Conservation (phyloP, 2,797 vertebrate species). For the Danio kyathit region DNA sequence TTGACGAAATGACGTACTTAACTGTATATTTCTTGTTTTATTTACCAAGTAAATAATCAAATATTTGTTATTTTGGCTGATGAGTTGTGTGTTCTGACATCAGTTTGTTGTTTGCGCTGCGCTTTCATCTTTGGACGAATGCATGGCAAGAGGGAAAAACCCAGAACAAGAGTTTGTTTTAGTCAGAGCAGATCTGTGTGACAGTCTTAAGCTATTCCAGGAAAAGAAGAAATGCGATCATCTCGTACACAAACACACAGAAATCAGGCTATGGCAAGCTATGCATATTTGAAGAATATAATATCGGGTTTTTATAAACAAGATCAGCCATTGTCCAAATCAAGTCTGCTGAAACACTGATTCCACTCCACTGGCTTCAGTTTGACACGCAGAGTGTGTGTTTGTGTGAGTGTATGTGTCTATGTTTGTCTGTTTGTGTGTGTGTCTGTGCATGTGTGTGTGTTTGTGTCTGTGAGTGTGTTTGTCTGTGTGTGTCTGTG, state of each 20-base stretch:
- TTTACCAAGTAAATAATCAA: slow-evolving; percentile 11
- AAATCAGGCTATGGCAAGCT: slow-evolving; percentile 27
- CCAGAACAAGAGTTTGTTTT: slow-evolving; percentile 12
- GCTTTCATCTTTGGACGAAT: background rate
- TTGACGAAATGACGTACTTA: background rate
- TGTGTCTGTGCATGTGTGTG: too few relatives aligned
- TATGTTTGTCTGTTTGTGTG: too few relatives aligned
- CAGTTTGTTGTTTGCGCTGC: slow-evolving; percentile 7
- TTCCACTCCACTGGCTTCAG: slow-evolving; percentile 18
- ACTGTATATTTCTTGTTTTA: slow-evolving; percentile 2
- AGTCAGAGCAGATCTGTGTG: slow-evolving; percentile 32
- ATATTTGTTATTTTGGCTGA: slow-evolving; percentile 12
- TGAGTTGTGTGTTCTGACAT: background rate
- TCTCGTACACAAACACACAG: slow-evolving; percentile 33
- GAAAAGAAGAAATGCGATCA: slow-evolving; percentile 25
- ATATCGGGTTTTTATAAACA: slow-evolving; percentile 54
- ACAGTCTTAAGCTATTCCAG: slow-evolving; percentile 20
- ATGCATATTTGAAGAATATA: slow-evolving; percentile 39
- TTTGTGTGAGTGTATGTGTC: too few relatives aligned
- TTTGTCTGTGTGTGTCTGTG: too few relatives aligned
- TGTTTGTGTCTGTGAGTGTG: too few relatives aligned
- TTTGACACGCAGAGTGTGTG: slow-evolving; percentile 1
- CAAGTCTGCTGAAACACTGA: slow-evolving; percentile 33
- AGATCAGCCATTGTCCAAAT: slow-evolving; percentile 31
- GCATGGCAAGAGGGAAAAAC: slow-evolving; percentile 6